Percentiles rank a stretch among this genome's conserved stretches.
These are phyloP conservation scores for Myiopsitta monachus DNA, from an alignment of 2,113 vertebrate species.

Conservation along the genomic window DNA sequence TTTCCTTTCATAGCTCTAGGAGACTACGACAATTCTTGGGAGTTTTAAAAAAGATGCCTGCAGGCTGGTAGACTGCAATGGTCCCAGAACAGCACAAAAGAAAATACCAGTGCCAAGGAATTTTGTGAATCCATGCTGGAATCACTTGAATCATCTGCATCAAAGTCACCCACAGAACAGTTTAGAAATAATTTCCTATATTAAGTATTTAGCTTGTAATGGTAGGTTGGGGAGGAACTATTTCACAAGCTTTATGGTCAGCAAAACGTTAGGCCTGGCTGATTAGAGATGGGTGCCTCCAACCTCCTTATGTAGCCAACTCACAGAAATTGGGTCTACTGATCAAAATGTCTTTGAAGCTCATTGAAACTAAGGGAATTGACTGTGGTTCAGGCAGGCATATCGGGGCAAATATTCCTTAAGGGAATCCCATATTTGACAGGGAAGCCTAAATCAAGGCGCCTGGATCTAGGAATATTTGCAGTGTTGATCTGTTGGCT, in stretches of 20 bases:
- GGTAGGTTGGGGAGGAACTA: background rate
- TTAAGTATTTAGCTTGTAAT: background rate
- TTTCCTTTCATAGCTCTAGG: background rate
- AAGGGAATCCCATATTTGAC: background rate
- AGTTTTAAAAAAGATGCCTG: background rate
- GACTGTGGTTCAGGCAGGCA: background rate
- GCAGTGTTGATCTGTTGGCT: background rate
- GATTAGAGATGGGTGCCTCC: background rate
- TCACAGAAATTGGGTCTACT: background rate
- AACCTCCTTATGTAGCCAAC: rapidly evolving
- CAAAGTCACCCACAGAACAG: background rate
- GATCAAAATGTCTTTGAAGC: background rate
- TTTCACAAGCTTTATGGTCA: background rate
- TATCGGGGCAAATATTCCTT: background rate
- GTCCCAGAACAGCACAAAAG: background rate
- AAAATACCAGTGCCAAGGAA: background rate
- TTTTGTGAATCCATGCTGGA: background rate
- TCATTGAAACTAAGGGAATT: background rate
- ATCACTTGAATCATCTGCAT: background rate
- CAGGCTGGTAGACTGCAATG: background rate
- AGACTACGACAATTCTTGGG: background rate
- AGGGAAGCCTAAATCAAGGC: background rate
- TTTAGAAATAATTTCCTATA: background rate
- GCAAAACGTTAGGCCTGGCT: background rate
- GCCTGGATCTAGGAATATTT: background rate